Evolutionary conservation across 2,888 invertebrate genomes (phyloP).

Genomic region (Pegoplata infirma): DNA sequence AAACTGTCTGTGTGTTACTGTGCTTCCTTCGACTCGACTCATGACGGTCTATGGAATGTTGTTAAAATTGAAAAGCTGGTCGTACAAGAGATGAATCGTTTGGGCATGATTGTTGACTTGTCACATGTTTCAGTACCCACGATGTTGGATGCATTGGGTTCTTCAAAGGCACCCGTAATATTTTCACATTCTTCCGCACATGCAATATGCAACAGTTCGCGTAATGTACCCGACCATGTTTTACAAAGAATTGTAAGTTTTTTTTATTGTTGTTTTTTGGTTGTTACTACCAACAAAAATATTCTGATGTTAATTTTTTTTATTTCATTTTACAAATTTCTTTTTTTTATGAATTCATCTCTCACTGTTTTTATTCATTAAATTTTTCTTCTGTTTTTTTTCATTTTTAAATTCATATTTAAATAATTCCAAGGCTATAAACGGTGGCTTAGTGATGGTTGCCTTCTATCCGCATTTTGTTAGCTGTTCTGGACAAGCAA

Average conservation of each 20-base stretch:
- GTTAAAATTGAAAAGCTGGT: conserved; percentile 81
- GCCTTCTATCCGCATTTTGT: conserved; percentile 82
- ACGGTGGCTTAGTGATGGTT: conserved; percentile 83
- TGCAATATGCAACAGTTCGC: conserved; percentile 87
- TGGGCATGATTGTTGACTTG: conserved; percentile 92
- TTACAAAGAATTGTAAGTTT: conserved; percentile 82
- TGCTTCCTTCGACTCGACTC: background rate
- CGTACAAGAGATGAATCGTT: conserved; percentile 91
- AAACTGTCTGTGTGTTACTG: background rate
- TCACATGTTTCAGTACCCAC: conserved; percentile 89
- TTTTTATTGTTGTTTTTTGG: conserved; percentile 39
- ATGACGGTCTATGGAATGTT: conserved; percentile 51
- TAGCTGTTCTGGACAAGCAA: conserved; percentile 81
- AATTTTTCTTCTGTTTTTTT: conserved; percentile 26
- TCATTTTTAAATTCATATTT: conserved; percentile 49
- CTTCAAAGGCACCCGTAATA: conserved; percentile 89
- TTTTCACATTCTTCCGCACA: conserved; percentile 92
- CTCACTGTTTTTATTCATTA: background rate
- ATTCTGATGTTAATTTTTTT: conserved; percentile 45
- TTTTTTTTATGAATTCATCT: conserved; percentile 16
- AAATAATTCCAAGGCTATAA: conserved; percentile 79
- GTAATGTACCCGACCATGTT: conserved; percentile 90
- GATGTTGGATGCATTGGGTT: conserved; percentile 88
- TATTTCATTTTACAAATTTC: conserved; percentile 15
- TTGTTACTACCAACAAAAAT: conserved; percentile 4